Evolutionary conservation across 2,797 vertebrate species (phyloP).

Genomic region (Cossypha dichroa): DNA sequence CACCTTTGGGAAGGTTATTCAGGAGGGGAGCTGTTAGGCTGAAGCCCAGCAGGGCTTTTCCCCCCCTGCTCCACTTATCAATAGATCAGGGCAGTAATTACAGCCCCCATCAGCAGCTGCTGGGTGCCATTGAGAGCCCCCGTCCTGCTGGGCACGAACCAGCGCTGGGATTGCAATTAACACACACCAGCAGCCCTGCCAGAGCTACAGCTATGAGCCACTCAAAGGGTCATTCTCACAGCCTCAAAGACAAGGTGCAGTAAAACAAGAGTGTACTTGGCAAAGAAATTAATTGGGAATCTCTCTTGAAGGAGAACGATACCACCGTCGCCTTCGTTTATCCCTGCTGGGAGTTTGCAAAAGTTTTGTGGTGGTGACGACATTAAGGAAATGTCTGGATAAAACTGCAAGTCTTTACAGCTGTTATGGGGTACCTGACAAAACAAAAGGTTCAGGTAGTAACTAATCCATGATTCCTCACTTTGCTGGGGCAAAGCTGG

Average conservation of each 20-base stretch:
- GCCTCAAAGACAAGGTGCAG: background rate
- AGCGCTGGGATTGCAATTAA: slow-evolving; percentile 3
- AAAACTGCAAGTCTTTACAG: background rate
- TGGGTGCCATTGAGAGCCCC: background rate
- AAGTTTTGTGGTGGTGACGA: background rate
- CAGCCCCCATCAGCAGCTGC: slow-evolving; percentile 28
- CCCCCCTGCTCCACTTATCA: background rate
- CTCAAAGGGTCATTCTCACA: background rate
- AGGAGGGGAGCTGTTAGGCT: slow-evolving; percentile 27
- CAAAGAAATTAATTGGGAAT: background rate
- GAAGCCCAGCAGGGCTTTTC: slow-evolving; percentile 42
- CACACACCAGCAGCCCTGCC: background rate
- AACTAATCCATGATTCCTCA: background rate
- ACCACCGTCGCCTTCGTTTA: fast-evolving
- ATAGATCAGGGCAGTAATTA: slow-evolving; percentile 52
- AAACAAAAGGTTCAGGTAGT: background rate
- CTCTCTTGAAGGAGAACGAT: background rate
- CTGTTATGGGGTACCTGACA: background rate
- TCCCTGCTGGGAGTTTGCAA: fast-evolving
- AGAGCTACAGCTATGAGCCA: background rate
- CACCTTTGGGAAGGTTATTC: slow-evolving; percentile 25
- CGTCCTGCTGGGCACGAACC: slow-evolving; percentile 16
- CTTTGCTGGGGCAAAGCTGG: background rate
- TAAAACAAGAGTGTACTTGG: background rate
- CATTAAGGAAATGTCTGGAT: background rate